These are phyloP conservation scores for Dromiciops gliroides DNA, from an alignment of 2,113 vertebrate species.

Conservation along the genomic window DNA sequence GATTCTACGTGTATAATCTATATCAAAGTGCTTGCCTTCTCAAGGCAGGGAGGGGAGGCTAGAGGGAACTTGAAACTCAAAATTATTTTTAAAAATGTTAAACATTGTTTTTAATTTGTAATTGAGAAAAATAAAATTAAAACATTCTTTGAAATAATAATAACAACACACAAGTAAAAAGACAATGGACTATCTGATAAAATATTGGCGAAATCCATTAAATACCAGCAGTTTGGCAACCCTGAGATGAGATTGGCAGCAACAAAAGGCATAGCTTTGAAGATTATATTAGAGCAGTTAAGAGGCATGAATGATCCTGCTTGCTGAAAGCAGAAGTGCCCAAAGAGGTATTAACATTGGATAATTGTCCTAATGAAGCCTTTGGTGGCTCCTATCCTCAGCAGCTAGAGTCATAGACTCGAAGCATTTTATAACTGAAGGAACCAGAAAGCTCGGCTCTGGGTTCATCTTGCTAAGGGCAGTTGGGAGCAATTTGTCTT, in stretches of 20 bases:
- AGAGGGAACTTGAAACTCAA: background rate
- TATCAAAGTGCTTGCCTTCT: background rate
- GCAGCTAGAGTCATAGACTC: background rate
- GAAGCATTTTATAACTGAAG: background rate
- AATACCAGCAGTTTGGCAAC: background rate
- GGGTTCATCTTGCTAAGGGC: background rate
- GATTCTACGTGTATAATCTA: background rate
- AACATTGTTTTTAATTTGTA: background rate
- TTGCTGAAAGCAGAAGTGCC: background rate
- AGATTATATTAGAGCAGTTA: background rate
- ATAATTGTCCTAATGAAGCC: background rate
- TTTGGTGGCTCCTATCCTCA: background rate
- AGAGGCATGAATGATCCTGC: background rate
- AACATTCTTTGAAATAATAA: background rate
- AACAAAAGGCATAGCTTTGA: background rate
- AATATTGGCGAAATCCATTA: background rate
- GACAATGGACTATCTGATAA: background rate
- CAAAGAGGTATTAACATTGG: background rate
- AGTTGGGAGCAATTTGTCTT: background rate
- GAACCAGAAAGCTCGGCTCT: background rate
- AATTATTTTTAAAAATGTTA: background rate
- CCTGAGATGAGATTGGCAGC: background rate
- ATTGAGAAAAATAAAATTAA: background rate
- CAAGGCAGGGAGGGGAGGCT: no score
- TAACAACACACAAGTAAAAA: background rate